Evolutionary conservation across 2,113 vertebrate genomes (phyloP), one percentile per base, ranked within the genome.

Genomic region (Bubo bubo): DNA sequence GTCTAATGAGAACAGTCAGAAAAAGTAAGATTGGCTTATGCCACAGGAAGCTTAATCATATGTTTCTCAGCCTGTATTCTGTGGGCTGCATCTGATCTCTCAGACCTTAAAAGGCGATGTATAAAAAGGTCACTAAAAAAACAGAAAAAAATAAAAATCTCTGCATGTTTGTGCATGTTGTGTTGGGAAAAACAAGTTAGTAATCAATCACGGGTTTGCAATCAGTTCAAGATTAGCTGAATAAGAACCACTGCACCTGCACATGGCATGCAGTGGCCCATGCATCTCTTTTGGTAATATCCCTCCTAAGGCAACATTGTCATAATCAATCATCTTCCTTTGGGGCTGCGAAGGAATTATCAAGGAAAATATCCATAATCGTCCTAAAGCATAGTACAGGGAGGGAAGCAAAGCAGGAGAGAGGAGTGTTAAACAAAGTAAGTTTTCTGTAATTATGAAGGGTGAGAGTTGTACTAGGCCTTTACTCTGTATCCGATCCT

Each of bases 11-110:
- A 89, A 67, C 56, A 64, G n/a, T 45, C 35, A 85, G 64, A 67
- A 87, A 58, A 91, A 83, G 37, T 76, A 79, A 93, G 87, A 88
- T 90, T 43, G 87, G 52, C 0, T 93, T 87, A 85, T 91, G 93
- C 81, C 80, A 95, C 95, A 95, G 93, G 95, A 96, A 96, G 93
- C 75, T 90, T 94, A 94, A 96, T 90, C 90, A 60, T 88, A 59
- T 39, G 62, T 89, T 93, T 94, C 81, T 94, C 81, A 93, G 60
- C 5, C 66, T 96, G 1, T 87, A 49, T 72, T 93, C 70, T 75
- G 77, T 94, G 77, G 64, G 76, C 73, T 85, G 74, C 17, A 59
- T 93, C 66, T 87, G 52, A 87, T 95, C 84, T 97, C 49, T 32
- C 14, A 58, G 66, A 58, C 96, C 84, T 93, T 96, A 94, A 94